Evolutionary conservation across 2,113 vertebrate genomes (phyloP), one percentile per base, ranked within the genome.

Genomic region (Caloenas nicobarica): DNA sequence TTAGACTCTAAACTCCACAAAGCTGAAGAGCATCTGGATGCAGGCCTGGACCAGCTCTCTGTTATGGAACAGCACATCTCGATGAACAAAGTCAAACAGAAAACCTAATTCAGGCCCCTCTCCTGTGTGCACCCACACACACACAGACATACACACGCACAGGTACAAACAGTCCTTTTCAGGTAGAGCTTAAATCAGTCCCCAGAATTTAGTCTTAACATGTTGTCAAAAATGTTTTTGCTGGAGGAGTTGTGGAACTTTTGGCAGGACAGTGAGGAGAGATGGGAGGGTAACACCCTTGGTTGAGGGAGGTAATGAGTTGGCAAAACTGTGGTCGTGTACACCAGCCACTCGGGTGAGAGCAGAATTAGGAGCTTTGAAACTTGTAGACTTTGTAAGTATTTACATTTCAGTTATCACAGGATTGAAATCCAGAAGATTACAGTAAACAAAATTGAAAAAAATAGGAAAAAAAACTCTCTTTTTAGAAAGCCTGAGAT

Each of bases 191-290:
- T 74, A 81, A 95, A 84, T 71, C 29, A 36, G 44, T 79, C 92
- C 53, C 77, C 69, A 89, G 94, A 93, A 81, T 73, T 81, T 65
- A 84, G 89, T 93, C 73, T 81, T 88, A 95, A 95, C 86, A 77
- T 81, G 88, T 68, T 69, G 74, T 86, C 69, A 87, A 38, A 88
- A 86, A 38, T 48, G 33, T 51, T 95, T 92, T 92, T 69, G 73
- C 83, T 91, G 84, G 38, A 96, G 83, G 80, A 92, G 42, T 87
- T 58, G 33, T 21, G 29, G 40, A 64, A 44, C 40, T 86, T 92
- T 92, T 95, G 91, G 72, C 94, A 95, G 65, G 38, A 10, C 6
- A 62, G 70, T 9, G n/a, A 86, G 56, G 56, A 81, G 65, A 89
- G 69, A 79, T 53, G 60, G 78, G 38, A 84, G 61, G 81, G 26